Evolutionary conservation across 2,113 vertebrate genomes (phyloP).

Genomic region (Cettia cetti): DNA sequence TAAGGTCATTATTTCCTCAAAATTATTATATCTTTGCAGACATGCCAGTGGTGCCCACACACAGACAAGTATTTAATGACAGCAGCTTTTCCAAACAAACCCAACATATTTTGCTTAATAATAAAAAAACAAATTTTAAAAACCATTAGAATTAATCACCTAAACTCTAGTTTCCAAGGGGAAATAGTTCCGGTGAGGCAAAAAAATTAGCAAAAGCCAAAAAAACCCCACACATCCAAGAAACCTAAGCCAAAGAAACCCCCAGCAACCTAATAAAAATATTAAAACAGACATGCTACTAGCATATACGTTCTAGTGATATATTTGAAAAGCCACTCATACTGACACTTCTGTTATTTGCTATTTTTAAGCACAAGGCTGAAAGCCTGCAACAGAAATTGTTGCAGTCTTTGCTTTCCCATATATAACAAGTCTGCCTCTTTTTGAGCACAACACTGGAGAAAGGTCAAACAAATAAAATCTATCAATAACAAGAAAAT

Average conservation of each 20-base stretch:
- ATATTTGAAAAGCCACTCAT: slow-evolving; percentile 24
- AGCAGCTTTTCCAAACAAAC: neutral
- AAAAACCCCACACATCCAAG: neutral
- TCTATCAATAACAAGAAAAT: slow-evolving; percentile 32
- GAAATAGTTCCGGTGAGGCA: neutral
- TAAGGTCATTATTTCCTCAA: neutral
- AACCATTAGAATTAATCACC: neutral
- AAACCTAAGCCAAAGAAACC: neutral
- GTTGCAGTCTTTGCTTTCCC: neutral
- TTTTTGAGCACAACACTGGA: neutral
- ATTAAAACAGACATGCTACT: neutral
- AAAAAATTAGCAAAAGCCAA: neutral
- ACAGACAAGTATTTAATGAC: neutral
- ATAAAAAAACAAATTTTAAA: neutral
- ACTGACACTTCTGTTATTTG: neutral
- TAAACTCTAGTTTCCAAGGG: neutral
- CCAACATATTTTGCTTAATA: neutral
- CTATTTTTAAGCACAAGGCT: slow-evolving; percentile 37
- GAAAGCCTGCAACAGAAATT: slow-evolving; percentile 3
- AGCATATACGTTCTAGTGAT: neutral
- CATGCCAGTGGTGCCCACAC: neutral
- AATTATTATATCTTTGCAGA: neutral
- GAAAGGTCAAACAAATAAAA: slow-evolving; percentile 49
- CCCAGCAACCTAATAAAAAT: neutral
- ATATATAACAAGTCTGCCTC: neutral